Conservation (phyloP, 2,888 invertebrate species). For the Andrena dorsata region DNA sequence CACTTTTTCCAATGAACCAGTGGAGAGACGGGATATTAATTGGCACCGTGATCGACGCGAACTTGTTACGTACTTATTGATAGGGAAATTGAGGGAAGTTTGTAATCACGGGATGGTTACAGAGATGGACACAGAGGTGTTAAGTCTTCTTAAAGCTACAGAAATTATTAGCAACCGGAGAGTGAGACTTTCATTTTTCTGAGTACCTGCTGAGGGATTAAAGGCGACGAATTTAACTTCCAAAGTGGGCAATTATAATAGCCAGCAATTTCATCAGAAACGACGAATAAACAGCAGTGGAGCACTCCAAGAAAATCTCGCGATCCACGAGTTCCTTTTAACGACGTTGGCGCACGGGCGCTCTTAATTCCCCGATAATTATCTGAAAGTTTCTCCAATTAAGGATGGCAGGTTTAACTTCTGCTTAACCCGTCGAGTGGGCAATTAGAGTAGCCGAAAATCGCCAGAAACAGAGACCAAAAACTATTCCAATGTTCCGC, state of each 20-base stretch:
- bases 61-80: constrained; percentile 32
- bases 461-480: constrained; percentile 18
- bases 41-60: constrained; percentile 24
- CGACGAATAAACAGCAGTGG: constrained; percentile 2
- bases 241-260: not conserved
- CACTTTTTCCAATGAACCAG: not conserved
- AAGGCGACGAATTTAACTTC: not conserved
- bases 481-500: constrained; percentile 19
- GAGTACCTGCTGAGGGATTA: not conserved
- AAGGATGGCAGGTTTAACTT: constrained; percentile 33
- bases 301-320: constrained; percentile 6
- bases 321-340: constrained; percentile 1
- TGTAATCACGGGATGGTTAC: too few species aligned
- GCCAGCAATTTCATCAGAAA: not conserved
- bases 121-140: not conserved
- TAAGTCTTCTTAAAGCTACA: not conserved
- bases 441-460: constrained; percentile 42
- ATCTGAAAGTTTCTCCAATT: constrained; percentile 44
- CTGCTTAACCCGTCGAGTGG: constrained; percentile 20
- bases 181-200: not conserved
- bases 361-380: constrained; percentile 45
- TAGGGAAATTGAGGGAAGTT: constrained; percentile 18
- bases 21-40: constrained; percentile 29
- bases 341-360: constrained; percentile 6
- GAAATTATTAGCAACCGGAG: too few species aligned